Conservation (phyloP, 1,140 invertebrate genomes). For the Vollenhovia emeryi region DNA sequence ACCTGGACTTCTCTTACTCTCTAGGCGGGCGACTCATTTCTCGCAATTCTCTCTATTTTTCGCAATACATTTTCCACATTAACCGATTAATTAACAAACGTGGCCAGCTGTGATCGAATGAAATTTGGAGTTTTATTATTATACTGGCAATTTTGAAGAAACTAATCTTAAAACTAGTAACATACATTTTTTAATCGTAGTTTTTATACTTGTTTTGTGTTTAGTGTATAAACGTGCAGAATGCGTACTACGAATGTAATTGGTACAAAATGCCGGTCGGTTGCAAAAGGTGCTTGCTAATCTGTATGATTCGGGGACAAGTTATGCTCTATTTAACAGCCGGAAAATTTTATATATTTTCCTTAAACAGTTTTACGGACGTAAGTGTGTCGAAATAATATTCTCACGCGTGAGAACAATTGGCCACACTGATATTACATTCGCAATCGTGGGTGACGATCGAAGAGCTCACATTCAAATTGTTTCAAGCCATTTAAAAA, state of each 20-base stretch:
- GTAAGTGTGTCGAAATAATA: conserved; percentile 51
- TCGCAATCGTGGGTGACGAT: background rate
- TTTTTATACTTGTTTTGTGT: background rate
- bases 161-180: too few species aligned
- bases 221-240: conserved; percentile 59
- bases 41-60: too few species aligned
- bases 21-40: too few species aligned
- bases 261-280: conserved; percentile 59
- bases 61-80: too few species aligned
- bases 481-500: too few species aligned
- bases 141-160: too few species aligned
- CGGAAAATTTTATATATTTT: conserved; percentile 71
- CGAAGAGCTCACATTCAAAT: too few species aligned
- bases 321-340: conserved; percentile 66
- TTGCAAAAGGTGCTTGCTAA: conserved; percentile 38
- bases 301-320: conserved; percentile 69
- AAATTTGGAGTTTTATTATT: too few species aligned
- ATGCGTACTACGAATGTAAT: conserved; percentile 66
- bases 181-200: background rate
- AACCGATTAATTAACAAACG: too few species aligned
- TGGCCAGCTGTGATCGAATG: too few species aligned
- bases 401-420: background rate
- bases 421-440: background rate
- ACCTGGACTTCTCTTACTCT: too few species aligned
- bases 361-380: conserved; percentile 65